phyloP scores from a whole-genome alignment of 2,797 vertebrate genomes.

The Apogon talboti region DNA sequence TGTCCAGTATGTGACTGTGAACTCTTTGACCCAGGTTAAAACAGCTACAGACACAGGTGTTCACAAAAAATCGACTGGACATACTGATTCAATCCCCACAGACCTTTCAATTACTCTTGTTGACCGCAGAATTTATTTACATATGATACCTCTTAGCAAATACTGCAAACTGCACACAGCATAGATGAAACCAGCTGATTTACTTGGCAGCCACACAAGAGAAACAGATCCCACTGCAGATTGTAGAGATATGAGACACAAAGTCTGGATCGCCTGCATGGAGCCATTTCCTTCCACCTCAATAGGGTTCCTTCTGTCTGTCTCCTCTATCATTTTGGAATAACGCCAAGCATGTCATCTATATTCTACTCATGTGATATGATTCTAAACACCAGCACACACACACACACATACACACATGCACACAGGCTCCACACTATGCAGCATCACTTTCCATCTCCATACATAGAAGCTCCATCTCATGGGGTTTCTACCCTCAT shows the following conservation, averaged over 20 bases:
- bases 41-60: too few relatives aligned
- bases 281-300: constrained; percentile 43
- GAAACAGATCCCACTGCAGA: constrained; percentile 17
- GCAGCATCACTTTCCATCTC: constrained; percentile 14
- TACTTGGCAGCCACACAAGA: constrained; percentile 18
- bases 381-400: constrained; percentile 38
- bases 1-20: too few relatives aligned
- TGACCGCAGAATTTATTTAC: too few relatives aligned
- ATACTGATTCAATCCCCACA: too few relatives aligned
- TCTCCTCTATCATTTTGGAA: constrained; percentile 43
- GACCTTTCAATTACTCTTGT: too few relatives aligned
- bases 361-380: constrained; percentile 45
- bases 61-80: too few relatives aligned
- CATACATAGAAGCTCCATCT: constrained; percentile 18
- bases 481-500: constrained; percentile 12
- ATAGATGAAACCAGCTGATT: constrained; percentile 15
- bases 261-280: constrained; percentile 17
- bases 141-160: too few relatives aligned
- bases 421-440: not conserved
- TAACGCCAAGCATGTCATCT: constrained; percentile 46
- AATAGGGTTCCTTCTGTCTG: constrained; percentile 36
- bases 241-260: constrained; percentile 5
- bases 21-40: too few relatives aligned
- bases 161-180: not conserved
- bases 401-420: too few relatives aligned